Conservation (phyloP, 1,140 invertebrate species). For the Procambarus clarkii region DNA sequence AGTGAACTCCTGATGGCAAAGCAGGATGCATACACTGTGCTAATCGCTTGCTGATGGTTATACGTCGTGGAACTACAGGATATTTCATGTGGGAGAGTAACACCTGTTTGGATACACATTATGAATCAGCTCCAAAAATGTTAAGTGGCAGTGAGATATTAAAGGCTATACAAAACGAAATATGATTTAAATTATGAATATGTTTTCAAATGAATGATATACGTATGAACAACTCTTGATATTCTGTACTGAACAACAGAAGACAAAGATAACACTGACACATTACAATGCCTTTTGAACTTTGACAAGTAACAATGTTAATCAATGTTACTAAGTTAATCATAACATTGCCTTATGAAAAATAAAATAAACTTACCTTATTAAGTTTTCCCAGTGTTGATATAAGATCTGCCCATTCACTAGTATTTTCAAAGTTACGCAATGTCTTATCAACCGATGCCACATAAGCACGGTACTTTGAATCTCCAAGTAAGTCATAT, state of each 20-base stretch:
- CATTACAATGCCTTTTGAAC: too few species aligned
- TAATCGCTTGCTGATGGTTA: conserved; percentile 93
- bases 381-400: conserved; percentile 93
- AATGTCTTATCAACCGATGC: conserved; percentile 91
- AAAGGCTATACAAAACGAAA: neutral
- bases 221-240: too few species aligned
- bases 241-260: too few species aligned
- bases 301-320: too few species aligned
- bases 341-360: too few species aligned
- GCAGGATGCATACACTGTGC: conserved; percentile 97
- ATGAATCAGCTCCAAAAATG: neutral
- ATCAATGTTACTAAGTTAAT: too few species aligned
- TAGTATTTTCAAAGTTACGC: conserved; percentile 94
- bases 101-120: conserved; percentile 79
- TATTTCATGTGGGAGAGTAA: conserved; percentile 85
- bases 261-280: too few species aligned
- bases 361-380: conserved; percentile 81
- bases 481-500: conserved; percentile 84
- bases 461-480: conserved; percentile 85
- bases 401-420: conserved; percentile 97
- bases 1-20: conserved; percentile 91
- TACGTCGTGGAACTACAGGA: conserved; percentile 91
- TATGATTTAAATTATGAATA: neutral
- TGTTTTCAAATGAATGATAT: too few species aligned
- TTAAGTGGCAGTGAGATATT: neutral